These are phyloP conservation scores for Clusia tigrina DNA, from an alignment of 2,888 invertebrate species.

Conservation along the genomic window DNA sequence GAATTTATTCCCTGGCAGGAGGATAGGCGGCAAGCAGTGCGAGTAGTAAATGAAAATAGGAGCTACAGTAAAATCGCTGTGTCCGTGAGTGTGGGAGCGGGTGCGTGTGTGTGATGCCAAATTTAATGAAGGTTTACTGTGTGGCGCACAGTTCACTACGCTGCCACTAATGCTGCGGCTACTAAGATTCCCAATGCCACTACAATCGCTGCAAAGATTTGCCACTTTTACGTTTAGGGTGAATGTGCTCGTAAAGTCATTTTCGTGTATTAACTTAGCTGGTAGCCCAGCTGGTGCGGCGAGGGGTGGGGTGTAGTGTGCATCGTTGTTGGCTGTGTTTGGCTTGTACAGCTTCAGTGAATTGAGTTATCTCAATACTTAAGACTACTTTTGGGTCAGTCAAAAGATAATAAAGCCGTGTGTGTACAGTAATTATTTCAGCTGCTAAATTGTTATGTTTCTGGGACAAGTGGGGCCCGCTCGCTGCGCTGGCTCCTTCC, in stretches of 20 bases:
- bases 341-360: not conserved
- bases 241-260: conserved; percentile 20
- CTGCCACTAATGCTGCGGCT: not conserved
- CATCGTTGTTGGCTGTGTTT: not conserved
- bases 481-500: no score
- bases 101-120: no score
- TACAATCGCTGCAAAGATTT: conserved; percentile 40
- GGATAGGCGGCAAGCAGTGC: not conserved
- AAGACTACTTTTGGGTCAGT: not conserved
- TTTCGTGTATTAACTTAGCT: conserved; percentile 17
- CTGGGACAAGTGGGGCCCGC: no score
- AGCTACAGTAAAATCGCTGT: conserved; percentile 22
- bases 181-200: not conserved
- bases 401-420: conserved; percentile 51
- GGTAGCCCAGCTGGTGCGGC: not conserved
- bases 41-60: no score
- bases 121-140: conserved; percentile 56
- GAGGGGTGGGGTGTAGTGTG: not conserved
- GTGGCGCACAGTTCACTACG: conserved; percentile 23
- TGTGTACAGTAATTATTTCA: conserved; percentile 49
- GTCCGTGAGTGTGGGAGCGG: no score
- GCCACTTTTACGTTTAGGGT: conserved; percentile 16
- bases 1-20: conserved; percentile 27
- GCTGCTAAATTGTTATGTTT: conserved; percentile 45
- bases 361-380: conserved; percentile 12